phyloP scores from a whole-genome alignment of 2,888 invertebrate genomes.

The Tiphia femorata region DNA sequence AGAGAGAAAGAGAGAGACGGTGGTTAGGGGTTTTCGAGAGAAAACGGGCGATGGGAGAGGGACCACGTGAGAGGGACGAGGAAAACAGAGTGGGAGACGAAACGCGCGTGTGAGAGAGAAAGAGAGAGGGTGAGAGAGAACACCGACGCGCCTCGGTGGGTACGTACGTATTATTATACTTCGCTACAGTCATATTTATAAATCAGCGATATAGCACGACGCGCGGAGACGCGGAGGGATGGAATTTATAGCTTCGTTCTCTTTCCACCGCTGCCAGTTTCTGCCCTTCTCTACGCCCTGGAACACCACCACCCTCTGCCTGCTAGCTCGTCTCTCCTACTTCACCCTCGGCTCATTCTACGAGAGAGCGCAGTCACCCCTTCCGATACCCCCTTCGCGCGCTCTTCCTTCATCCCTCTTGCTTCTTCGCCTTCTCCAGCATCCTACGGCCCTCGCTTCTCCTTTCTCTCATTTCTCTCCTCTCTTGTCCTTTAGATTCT shows the following conservation, averaged over 20 bases:
- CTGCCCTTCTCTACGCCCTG: slow-evolving; percentile 45
- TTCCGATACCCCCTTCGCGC: slow-evolving; percentile 35
- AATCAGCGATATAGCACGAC: slow-evolving; percentile 70
- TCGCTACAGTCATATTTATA: slow-evolving; percentile 71
- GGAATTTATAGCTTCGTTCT: slow-evolving; percentile 68
- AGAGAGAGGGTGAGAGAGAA: slow-evolving; percentile 17
- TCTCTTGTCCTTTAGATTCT: neutral
- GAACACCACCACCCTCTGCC: slow-evolving; percentile 41
- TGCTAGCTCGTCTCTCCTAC: slow-evolving; percentile 29
- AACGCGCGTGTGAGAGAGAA: slow-evolving; percentile 12
- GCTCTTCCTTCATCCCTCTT: slow-evolving; percentile 28
- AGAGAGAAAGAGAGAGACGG: slow-evolving; percentile 13
- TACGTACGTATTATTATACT: slow-evolving; percentile 68
- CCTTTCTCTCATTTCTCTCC: neutral
- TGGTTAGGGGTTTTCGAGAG: slow-evolving; percentile 16
- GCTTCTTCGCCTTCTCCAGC: slow-evolving; percentile 8
- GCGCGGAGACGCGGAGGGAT: slow-evolving; percentile 65
- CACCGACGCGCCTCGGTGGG: slow-evolving; percentile 55
- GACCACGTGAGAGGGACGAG: slow-evolving; percentile 7
- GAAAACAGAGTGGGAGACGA: slow-evolving; percentile 12
- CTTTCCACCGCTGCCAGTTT: slow-evolving; percentile 69
- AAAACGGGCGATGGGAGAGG: slow-evolving; percentile 4
- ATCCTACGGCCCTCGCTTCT: no score
- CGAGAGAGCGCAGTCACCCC: slow-evolving; percentile 40
- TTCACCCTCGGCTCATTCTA: slow-evolving; percentile 44